Evolutionary conservation across 1,140 invertebrate species (phyloP), one percentile per base, ranked within the genome.

Genomic region (Brachionus angularis): DNA sequence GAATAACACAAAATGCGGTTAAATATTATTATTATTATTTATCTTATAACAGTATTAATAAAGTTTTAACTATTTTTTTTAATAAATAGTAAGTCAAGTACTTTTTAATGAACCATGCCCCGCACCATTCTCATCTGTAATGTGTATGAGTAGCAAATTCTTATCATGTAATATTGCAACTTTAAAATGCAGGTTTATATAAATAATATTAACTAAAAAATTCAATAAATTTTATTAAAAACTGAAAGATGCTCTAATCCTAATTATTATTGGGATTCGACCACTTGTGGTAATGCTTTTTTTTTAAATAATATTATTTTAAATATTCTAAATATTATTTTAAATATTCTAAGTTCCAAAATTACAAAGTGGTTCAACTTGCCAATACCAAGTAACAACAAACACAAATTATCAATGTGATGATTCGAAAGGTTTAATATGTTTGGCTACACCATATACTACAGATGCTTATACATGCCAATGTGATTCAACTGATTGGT

Each of bases 191-290:
- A 18, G 61, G 61, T 64, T 33, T 12, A 18, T 55, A 1, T 21
- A 42, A 0, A 46, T 14, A 46, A 39, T 62, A 31, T 39, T 7
- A 64, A 5, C 10, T 27, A 8, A 64, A 42, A 42, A 42, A 42
- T 42, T 42, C 10, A 44, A 23, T 42, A 18, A 64, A 46, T n/a
- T 33, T 5, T 64, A 18, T 42, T 33, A 33, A 50, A 2, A 23
- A 21, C 27, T 61, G 12, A 27, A 16, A 64, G 62, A 47, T 67
- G 62, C 8, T 18, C 27, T 34, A 18, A 14, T 21, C 2, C 2
- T n/a, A 36, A 3, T n/a, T 16, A 50, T 47, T 67, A 67, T 34
- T 67, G 62, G 62, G 47, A 67, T 42, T 67, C 62, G 14, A 34
- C 14, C 5, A 12, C 8, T 21, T 67, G 62, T 36, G 42, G 62